Base-by-base conservation (phyloP, 2,888 invertebrate genomes). In the Panopea generosa region DNA sequence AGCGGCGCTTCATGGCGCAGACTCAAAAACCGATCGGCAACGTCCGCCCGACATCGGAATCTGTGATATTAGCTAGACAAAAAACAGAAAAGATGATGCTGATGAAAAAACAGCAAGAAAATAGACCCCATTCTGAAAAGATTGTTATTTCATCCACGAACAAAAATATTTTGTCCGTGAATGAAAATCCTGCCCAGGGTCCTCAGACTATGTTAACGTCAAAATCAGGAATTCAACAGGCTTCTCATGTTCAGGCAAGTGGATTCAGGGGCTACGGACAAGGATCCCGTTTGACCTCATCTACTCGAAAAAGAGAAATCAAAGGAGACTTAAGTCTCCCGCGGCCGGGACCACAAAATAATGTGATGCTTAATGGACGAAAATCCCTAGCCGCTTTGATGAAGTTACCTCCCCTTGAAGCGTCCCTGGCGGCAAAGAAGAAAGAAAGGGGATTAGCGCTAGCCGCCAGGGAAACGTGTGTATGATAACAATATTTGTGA, bases 371-470 rank as follows among this genome's bases (percentile, higher is more conserved):
- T 43, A 74, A 74, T 2, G 66, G 66, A 2, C 47, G 78, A 20
- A 72, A 80, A 43, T 63, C 74, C 11, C 66, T 83, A 20, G 71
- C 83, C n/a, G 68, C 83, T 2, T 61, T 85, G 22, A 85, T 85
- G 85, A 85, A 85, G 38, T 73, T 85, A 49, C 85, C 85, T 18
- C 81, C 85, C 6, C 55, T 85, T 22, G 85, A 85, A 47, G 73
- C 82, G 18, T 61, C 83, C 3, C 43, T 81, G 16, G 78, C 60
- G 18, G 77, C 76, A 1, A 77, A 77, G 61, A 77, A 77, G 49
- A 71, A 73, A 18, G 82, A 82, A 43, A 65, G 80, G 24, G 81
- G 77, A 22, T 59, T 83, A 56, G 52, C 66, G 53, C 67, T 83
- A 18, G 75, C 74, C 27, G 79, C 63, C 55, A 72, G 74, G 56